Conservation (phyloP, 2,888 invertebrate genomes). For the Bursaphelenchus okinawaensis region DNA sequence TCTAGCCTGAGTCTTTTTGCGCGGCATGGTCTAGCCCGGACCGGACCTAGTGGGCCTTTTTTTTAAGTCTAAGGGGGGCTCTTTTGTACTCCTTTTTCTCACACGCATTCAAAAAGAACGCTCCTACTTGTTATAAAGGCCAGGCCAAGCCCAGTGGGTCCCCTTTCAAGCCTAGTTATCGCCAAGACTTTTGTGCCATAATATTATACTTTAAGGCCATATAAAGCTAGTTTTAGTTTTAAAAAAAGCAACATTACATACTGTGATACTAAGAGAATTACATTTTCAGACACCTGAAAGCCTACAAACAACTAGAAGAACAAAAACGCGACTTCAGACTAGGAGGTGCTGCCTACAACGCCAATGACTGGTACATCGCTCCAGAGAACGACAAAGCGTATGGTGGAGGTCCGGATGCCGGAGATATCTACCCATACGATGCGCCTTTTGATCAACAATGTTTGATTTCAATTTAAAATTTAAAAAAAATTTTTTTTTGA, state of each 20-base stretch:
- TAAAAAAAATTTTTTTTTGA: background rate
- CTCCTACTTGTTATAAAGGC: too few relatives aligned
- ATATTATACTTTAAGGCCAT: too few relatives aligned
- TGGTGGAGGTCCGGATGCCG: slow-evolving; percentile 53
- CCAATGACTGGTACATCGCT: slow-evolving; percentile 29
- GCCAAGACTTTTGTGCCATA: too few relatives aligned
- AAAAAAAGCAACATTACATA: too few relatives aligned
- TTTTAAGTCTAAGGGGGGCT: too few relatives aligned
- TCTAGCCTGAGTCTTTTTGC: too few relatives aligned
- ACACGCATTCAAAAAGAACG: too few relatives aligned
- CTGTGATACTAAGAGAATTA: background rate
- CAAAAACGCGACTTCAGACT: slow-evolving; percentile 22
- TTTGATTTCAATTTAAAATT: background rate
- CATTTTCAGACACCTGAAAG: slow-evolving; percentile 48
- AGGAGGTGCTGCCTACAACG: slow-evolving; percentile 17
- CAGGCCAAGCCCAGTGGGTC: too few relatives aligned
- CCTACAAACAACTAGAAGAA: slow-evolving; percentile 43
- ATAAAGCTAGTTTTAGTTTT: background rate
- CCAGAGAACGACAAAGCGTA: slow-evolving; percentile 32
- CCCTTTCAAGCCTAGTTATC: too few relatives aligned
- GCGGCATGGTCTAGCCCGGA: too few relatives aligned
- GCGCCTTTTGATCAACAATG: slow-evolving; percentile 13
- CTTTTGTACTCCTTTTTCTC: too few relatives aligned
- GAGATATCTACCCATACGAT: slow-evolving; percentile 34
- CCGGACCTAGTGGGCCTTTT: too few relatives aligned